Evolutionary conservation across 2,797 vertebrate genomes (phyloP).

Genomic region (Enteromius anoplus): DNA sequence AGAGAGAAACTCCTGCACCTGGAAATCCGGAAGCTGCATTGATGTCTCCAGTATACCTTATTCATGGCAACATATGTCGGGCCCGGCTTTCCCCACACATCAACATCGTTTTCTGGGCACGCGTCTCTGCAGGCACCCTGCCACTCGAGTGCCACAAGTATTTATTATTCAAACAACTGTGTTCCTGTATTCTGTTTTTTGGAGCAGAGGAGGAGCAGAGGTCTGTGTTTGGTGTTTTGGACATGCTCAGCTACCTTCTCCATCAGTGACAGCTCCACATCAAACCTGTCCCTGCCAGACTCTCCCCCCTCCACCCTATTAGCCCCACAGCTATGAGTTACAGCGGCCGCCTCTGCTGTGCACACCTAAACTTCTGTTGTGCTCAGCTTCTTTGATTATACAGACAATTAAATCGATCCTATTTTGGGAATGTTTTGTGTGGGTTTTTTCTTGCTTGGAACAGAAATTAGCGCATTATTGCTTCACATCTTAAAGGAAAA

Average conservation of each 20-base stretch:
- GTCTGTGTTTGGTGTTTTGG: conserved; percentile 71
- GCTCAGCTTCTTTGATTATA: conserved; percentile 56
- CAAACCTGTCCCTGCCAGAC: conserved; percentile 61
- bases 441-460: conserved; percentile 34
- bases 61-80: conserved; percentile 71
- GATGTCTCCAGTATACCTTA: conserved; percentile 71
- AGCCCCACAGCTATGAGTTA: conserved; percentile 56
- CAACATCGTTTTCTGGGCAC: conserved; percentile 83
- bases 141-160: conserved; percentile 71
- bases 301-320: conserved; percentile 56
- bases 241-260: conserved; percentile 73
- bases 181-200: conserved; percentile 82
- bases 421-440: conserved; percentile 40
- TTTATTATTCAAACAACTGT: conserved; percentile 86
- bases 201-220: conserved; percentile 71
- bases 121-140: conserved; percentile 69
- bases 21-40: conserved; percentile 56
- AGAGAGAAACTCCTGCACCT: conserved; percentile 54
- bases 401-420: conserved; percentile 56
- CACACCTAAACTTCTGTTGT: conserved; percentile 59
- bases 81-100: conserved; percentile 68
- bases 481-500: neutral
- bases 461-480: neutral
- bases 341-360: conserved; percentile 43
- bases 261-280: conserved; percentile 63